Conservation (phyloP, 2,113 vertebrate species). For the Embiotoca jacksoni region DNA sequence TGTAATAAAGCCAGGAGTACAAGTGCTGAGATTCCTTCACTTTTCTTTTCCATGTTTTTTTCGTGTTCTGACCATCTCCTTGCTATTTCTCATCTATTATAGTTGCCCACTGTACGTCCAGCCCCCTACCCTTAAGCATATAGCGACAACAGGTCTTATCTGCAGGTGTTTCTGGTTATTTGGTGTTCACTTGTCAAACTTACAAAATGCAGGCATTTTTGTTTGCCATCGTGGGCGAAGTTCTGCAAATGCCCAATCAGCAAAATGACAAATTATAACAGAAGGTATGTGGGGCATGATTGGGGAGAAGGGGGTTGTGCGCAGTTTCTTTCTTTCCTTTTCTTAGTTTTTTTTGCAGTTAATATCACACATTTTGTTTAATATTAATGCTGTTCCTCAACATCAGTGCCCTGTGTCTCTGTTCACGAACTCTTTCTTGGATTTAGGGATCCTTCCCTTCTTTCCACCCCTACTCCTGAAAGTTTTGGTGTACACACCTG, state of each 20-base stretch:
- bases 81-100: conserved; percentile 24
- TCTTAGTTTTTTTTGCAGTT: background rate
- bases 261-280: conserved; percentile 69
- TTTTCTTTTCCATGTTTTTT: conserved; percentile 50
- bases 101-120: conserved; percentile 19
- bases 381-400: background rate
- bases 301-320: background rate
- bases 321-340: background rate
- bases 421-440: background rate
- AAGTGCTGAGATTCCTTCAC: background rate
- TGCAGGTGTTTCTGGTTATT: conserved; percentile 51
- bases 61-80: conserved; percentile 13
- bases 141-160: conserved; percentile 56
- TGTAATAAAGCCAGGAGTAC: conserved; percentile 40
- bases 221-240: conserved; percentile 45
- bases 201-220: conserved; percentile 42
- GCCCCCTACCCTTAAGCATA: conserved; percentile 41
- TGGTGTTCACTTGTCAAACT: conserved; percentile 38
- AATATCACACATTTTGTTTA: background rate
- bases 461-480: background rate
- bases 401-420: background rate
- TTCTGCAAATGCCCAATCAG: conserved; percentile 26
- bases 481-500: background rate
- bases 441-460: background rate
- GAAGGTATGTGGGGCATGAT: conserved; percentile 36